Conservation (phyloP, 2,113 vertebrate species). For the Lophotis ruficrista region DNA sequence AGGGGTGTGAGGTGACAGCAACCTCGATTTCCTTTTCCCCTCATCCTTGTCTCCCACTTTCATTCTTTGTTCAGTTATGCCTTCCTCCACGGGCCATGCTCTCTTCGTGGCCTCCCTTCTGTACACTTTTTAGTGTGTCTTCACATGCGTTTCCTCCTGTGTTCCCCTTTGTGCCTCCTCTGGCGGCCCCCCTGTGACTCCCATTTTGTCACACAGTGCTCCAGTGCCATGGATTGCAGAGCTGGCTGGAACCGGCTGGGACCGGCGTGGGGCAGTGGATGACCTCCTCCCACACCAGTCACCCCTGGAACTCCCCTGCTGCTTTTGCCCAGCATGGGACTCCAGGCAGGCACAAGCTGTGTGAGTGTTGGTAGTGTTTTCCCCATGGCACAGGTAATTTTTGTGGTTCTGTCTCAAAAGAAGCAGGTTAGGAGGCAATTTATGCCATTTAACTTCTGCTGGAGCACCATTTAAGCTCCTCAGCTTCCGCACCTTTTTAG, state of each 20-base stretch:
- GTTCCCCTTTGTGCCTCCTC: not conserved
- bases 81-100: accelerated
- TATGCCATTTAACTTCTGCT: not conserved
- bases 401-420: not conserved
- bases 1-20: accelerated
- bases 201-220: accelerated
- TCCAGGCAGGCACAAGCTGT: no score
- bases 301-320: no score
- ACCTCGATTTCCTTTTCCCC: no score
- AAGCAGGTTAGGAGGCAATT: not conserved
- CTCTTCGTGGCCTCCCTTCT: not conserved
- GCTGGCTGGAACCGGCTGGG: accelerated
- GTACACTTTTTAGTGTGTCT: not conserved
- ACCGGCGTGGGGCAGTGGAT: accelerated
- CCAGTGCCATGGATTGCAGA: accelerated
- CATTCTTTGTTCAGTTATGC: no score
- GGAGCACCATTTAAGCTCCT: not conserved
- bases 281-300: accelerated
- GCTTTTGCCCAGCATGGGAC: accelerated
- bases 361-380: not conserved
- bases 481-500: not conserved
- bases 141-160: accelerated
- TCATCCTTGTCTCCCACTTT: not conserved
- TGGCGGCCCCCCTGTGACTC: accelerated
- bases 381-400: accelerated